Conservation (phyloP, 2,797 vertebrate species). For the Loriculus beryllinus region DNA sequence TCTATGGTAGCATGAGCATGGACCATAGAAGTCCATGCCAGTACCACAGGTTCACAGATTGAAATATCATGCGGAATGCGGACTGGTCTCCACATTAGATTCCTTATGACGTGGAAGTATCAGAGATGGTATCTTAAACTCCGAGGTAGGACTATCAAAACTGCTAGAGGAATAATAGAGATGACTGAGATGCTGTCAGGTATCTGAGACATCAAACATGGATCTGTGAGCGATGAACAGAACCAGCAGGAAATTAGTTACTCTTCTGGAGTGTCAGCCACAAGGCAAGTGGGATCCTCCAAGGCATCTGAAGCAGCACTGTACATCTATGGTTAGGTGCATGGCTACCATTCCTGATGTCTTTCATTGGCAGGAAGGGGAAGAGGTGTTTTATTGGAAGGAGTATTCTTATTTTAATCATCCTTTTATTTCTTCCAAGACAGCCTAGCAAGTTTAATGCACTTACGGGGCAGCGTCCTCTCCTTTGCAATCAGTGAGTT, state of each 20-base stretch:
- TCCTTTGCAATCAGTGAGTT: neutral
- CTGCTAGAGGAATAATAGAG: neutral
- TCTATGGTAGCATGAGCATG: neutral
- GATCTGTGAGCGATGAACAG: neutral
- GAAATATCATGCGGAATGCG: neutral
- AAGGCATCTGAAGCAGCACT: neutral
- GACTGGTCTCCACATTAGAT: neutral
- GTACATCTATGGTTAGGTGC: neutral
- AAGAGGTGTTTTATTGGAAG: neutral
- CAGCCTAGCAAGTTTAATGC: neutral
- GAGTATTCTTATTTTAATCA: neutral
- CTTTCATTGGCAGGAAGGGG: neutral
- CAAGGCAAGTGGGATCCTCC: neutral
- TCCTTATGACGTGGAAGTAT: neutral
- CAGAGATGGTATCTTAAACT: neutral
- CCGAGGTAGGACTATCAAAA: neutral
- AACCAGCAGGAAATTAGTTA: neutral
- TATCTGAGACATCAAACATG: neutral
- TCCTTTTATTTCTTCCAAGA: neutral
- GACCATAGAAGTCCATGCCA: neutral
- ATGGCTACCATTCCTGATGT: neutral
- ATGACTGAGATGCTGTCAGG: neutral
- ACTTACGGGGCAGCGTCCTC: fast-evolving
- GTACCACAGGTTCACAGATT: neutral
- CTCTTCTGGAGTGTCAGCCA: neutral